Percentiles rank a stretch among this genome's conserved stretches.
phyloP scores from a whole-genome alignment of 2,113 vertebrate species.

The Clarias gariepinus region DNA sequence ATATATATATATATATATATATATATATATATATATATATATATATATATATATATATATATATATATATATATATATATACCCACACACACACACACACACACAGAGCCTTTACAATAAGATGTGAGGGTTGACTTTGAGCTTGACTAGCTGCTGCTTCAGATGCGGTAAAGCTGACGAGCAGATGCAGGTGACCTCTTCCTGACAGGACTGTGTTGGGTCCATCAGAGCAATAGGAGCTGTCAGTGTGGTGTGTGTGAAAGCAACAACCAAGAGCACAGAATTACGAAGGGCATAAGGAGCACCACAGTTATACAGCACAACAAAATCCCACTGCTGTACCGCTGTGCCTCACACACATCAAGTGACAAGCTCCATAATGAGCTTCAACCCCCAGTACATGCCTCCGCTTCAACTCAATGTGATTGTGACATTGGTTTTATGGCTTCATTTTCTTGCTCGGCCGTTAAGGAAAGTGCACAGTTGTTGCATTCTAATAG shows the following conservation, averaged over 20 bases:
- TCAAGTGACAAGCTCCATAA: slow-evolving; percentile 30
- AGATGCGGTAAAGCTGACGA: slow-evolving; percentile 37
- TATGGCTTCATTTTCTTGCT: slow-evolving; percentile 26
- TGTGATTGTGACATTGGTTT: slow-evolving; percentile 32
- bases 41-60: no score
- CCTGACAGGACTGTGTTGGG: slow-evolving; percentile 47
- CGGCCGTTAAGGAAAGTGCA: slow-evolving; percentile 19
- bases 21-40: no score
- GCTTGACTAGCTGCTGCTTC: slow-evolving; percentile 19
- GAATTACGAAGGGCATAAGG: background rate
- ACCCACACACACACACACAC: background rate
- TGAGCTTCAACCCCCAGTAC: slow-evolving; percentile 29
- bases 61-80: no score
- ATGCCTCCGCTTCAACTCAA: slow-evolving; percentile 14
- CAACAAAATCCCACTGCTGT: slow-evolving; percentile 8
- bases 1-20: no score
- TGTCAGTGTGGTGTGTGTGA: slow-evolving; percentile 40
- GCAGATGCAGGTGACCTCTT: slow-evolving; percentile 46
- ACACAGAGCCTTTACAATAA: background rate
- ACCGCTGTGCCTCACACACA: slow-evolving; percentile 22
- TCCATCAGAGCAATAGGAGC: slow-evolving; percentile 50
- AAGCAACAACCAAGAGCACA: slow-evolving; percentile 27
- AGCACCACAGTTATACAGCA: slow-evolving; percentile 1
- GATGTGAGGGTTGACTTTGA: background rate
- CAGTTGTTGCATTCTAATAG: slow-evolving; percentile 36